phyloP scores from a whole-genome alignment of 2,797 vertebrate species.

The Hyperoplus lanceolatus region DNA sequence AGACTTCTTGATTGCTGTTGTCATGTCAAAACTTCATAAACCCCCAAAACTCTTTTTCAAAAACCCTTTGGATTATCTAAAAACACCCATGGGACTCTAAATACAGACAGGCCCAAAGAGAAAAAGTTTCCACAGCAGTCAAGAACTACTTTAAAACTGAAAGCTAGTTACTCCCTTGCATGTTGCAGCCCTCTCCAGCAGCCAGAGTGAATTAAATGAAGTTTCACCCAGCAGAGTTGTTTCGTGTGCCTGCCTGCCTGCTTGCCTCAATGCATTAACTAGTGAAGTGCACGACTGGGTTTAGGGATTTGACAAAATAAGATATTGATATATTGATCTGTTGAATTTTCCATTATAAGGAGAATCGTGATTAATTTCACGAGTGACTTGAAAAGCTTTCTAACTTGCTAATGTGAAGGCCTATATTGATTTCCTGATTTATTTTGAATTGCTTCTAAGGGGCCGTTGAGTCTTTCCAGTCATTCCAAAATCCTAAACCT shows the following conservation, averaged over 20 bases:
- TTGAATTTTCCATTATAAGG: too few relatives aligned
- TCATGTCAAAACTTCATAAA: conserved; percentile 19
- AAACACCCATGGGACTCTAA: neutral
- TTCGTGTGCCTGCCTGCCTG: neutral
- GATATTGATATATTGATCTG: neutral
- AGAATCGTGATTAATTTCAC: too few relatives aligned
- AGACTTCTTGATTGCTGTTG: neutral
- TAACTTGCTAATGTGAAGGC: too few relatives aligned
- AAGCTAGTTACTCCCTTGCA: neutral
- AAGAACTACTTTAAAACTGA: neutral
- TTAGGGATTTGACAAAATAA: neutral
- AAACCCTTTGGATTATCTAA: neutral
- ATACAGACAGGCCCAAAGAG: neutral
- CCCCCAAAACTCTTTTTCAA: neutral
- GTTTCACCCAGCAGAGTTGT: neutral
- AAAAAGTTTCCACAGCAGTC: neutral
- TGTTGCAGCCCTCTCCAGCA: neutral
- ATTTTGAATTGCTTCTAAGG: too few relatives aligned
- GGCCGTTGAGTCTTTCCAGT: too few relatives aligned
- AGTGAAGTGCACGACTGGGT: neutral
- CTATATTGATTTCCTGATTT: too few relatives aligned
- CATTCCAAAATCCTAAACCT: too few relatives aligned
- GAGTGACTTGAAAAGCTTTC: too few relatives aligned
- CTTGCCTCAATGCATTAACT: neutral
- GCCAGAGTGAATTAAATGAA: neutral